Evolutionary conservation across 2,888 invertebrate genomes (phyloP), one percentile per base, ranked within the genome.

Genomic region (Microctonus aethiopoides): DNA sequence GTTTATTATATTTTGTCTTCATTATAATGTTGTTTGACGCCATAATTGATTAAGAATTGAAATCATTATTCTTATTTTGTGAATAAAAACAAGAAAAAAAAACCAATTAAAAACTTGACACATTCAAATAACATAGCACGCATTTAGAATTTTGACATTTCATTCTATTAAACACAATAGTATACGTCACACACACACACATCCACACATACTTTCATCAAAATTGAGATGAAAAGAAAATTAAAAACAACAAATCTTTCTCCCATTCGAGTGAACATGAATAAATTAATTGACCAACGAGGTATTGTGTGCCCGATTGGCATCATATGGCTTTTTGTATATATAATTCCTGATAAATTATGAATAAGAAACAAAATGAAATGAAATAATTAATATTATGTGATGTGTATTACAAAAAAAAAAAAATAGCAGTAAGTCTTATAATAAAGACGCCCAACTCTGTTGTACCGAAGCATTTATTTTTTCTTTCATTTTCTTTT

Each of bases 311-410:
- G 73, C 79, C 80, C 52, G 13, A 52, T 41, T 41, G 51, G 34
- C 66, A 36, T 70, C 67, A 71, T 70, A 71, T 81, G 82, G 84
- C 82, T 86, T 86, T 86, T 85, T 86, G 86, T 85, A 86, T 84
- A n/a, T n/a, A 86, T 86, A 75, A 85, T 85, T 83, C 82, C 79
- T 80, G 78, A 81, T 75, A 77, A 76, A 78, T 80, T 79, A 79
- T 78, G 73, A 76, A 78, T 77, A 72, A 70, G 70, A 75, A 78
- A 78, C 74, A 78, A 77, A 74, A 76, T 72, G 77, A 75, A 71
- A 64, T 57, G 60, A 75, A 79, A 52, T 39, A 61, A 54, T 62
- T 61, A 61, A 80, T 77, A n/a, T n/a, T n/a, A 81, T 82, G 83
- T 83, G 82, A 84, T 82, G 83, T 85, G 84, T 85, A 85, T 81